Evolutionary conservation across 2,888 invertebrate species (phyloP).

Genomic region (Cremastinae sp.): DNA sequence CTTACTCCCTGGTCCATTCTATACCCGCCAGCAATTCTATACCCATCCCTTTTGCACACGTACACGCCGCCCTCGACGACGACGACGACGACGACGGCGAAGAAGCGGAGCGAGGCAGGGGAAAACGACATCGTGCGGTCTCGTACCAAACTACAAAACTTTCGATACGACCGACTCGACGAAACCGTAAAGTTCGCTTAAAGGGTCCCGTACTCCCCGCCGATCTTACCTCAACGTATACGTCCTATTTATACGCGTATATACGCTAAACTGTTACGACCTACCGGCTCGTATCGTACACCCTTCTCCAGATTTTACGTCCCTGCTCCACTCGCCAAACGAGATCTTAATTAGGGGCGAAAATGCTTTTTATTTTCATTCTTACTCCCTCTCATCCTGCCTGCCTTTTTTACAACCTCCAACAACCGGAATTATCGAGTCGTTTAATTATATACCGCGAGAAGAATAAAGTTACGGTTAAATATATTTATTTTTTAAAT

Average conservation of each 20-base stretch:
- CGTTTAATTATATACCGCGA: not conserved
- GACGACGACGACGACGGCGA: no score
- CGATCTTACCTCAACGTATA: conserved; percentile 14
- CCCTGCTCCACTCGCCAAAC: not conserved
- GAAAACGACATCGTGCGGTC: conserved; percentile 32
- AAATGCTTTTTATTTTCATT: conserved; percentile 5
- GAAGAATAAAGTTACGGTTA: not conserved
- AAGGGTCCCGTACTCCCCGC: conserved; percentile 32
- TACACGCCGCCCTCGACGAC: not conserved
- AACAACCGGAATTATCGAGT: not conserved
- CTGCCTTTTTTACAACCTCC: not conserved
- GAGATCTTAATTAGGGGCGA: conserved; percentile 19
- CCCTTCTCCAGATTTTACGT: not conserved
- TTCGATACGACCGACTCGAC: conserved; percentile 64
- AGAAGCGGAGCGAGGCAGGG: no score
- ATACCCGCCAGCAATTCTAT: conserved; percentile 1
- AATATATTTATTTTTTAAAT: not conserved
- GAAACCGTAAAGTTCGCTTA: conserved; percentile 58
- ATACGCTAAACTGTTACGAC: conserved; percentile 5
- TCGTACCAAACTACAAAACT: conserved; percentile 63
- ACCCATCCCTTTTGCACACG: conserved; percentile 6
- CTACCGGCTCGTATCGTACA: conserved; percentile 10
- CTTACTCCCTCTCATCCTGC: no score
- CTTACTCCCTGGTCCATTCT: conserved; percentile 49
- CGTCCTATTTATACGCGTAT: not conserved